Base-by-base conservation (phyloP, 1,140 invertebrate genomes). In the Fopius arisanus region DNA sequence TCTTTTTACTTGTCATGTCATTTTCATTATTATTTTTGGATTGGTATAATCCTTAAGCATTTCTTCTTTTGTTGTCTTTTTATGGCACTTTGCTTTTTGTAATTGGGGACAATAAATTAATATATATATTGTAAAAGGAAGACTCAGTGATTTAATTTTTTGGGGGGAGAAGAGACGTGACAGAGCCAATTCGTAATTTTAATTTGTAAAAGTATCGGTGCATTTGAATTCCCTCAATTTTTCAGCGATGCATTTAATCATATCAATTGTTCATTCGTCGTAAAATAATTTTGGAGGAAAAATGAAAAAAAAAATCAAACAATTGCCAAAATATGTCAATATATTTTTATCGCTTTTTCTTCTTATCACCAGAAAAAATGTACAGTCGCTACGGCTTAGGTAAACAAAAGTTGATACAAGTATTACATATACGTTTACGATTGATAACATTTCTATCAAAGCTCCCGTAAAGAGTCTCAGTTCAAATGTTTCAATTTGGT, bases 11-110 rank as follows among this genome's bases (percentile, higher is more conserved):
- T 72, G 96, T 99, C 37, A 95, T 98, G 91, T 97, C 97, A 31
- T 98, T 99, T 85, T 95, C 96, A 1, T 88, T 99, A 48, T 88
- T 99, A 16, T 99, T 99, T 87, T 90, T 99, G 41, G 97, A 99
- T 89, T 99, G 98, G 98, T 99, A 99, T 84, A 99, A 99, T 91
- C 94, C 96, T 82, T 97, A n/a, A 65, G 14, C 5, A 65, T 33
- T 33, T 12, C 3, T 29, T 65, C 12, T 65, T 65, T 0, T 16
- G 33, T 7, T 59, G 21, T 26, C 10, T 65, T 65, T 4, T 1
- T 65, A 65, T 5, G 14, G 14, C 3, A 7, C n/a, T n/a, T 10
- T 10, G 26, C 6, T 16, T 31, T 65, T 65, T 19, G 62, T 65
- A 19, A 19, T 0, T 3, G 6, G 19, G 9, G 9, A 51, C 7